Percentiles rank a stretch among this genome's conserved stretches.
Conservation (phyloP, 1,140 invertebrate genomes). For the Eriosoma lanigerum region DNA sequence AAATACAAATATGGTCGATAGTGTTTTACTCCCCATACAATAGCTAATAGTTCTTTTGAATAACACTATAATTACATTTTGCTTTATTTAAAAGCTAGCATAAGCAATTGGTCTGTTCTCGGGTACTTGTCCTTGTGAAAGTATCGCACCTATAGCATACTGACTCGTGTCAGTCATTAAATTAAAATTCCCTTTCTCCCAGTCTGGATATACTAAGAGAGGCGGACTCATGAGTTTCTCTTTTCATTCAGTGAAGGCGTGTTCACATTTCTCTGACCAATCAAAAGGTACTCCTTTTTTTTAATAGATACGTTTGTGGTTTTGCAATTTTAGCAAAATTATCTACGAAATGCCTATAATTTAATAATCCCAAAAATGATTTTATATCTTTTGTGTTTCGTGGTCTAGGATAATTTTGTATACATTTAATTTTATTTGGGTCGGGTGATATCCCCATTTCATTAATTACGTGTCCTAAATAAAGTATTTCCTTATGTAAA, state of each 20-base stretch:
- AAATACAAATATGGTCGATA: neutral
- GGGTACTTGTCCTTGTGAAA: neutral
- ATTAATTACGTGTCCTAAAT: slow-evolving; percentile 57
- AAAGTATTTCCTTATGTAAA: too few relatives aligned
- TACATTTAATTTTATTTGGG: slow-evolving; percentile 57
- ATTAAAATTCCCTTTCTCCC: neutral
- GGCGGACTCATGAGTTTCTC: too few relatives aligned
- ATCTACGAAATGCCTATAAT: too few relatives aligned
- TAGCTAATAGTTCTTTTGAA: neutral
- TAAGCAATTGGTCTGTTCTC: neutral
- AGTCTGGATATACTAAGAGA: too few relatives aligned
- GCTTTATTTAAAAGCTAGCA: neutral
- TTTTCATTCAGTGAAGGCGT: too few relatives aligned
- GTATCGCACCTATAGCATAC: too few relatives aligned
- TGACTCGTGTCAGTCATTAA: neutral
- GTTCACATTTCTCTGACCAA: too few relatives aligned
- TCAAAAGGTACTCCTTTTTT: slow-evolving; percentile 42
- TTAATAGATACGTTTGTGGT: slow-evolving; percentile 56
- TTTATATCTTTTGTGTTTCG: slow-evolving; percentile 56
- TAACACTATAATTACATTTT: neutral
- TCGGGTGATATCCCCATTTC: slow-evolving; percentile 57
- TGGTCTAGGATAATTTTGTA: slow-evolving; percentile 57
- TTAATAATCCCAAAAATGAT: slow-evolving; percentile 57
- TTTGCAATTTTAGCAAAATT: too few relatives aligned
- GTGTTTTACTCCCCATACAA: neutral